These are phyloP conservation scores for Monopterus albus DNA, from an alignment of 2,113 vertebrate species.

Conservation along the genomic window DNA sequence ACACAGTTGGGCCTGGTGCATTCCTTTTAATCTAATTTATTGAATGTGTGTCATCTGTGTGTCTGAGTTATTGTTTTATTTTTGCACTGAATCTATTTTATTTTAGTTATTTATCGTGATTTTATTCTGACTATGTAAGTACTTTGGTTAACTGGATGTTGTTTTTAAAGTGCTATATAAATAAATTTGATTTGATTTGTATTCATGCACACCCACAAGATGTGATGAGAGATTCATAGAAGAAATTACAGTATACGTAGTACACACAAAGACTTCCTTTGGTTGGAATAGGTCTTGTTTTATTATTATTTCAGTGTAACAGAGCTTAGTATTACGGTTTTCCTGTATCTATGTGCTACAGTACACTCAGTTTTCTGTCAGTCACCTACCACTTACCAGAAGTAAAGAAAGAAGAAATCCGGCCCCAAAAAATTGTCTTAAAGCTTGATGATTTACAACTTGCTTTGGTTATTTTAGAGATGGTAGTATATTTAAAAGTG, in stretches of 20 bases:
- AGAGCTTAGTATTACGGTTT: not conserved
- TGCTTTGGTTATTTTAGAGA: not conserved
- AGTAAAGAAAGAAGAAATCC: not conserved
- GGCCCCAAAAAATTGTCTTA: not conserved
- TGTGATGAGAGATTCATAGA: not conserved
- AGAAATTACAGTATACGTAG: not conserved
- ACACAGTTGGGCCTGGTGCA: too few relatives aligned
- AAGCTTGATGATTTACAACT: not conserved
- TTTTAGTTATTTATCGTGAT: too few relatives aligned
- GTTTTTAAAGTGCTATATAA: too few relatives aligned
- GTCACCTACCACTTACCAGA: not conserved
- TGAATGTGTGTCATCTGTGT: too few relatives aligned
- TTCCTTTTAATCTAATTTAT: too few relatives aligned
- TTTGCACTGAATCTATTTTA: too few relatives aligned
- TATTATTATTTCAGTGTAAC: not conserved
- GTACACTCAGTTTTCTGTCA: constrained; percentile 1
- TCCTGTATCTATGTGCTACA: not conserved
- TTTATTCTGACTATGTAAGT: too few relatives aligned
- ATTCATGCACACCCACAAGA: too few relatives aligned
- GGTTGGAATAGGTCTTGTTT: not conserved
- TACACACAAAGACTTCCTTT: not conserved
- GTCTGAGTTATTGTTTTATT: too few relatives aligned
- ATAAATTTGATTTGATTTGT: too few relatives aligned
- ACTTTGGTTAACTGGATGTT: too few relatives aligned
- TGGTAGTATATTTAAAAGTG: not conserved